Base-by-base conservation (phyloP, 2,888 invertebrate genomes). In the Nemotelus pantherinus region DNA sequence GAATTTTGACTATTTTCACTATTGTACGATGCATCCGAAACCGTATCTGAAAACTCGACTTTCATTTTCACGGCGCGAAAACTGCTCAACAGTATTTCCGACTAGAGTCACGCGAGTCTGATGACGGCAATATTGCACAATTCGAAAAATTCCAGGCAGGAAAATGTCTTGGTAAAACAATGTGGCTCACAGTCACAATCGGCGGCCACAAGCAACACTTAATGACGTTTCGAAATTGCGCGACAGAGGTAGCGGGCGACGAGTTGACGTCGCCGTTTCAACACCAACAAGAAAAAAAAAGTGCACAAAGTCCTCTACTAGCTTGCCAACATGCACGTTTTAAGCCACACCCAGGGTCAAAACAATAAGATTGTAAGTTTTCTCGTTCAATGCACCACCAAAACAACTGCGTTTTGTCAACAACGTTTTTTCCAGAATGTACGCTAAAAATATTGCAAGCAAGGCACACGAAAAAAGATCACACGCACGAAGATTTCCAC, bases 1-100 rank as follows among this genome's bases (percentile, higher is more conserved):
- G 79, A 79, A 47, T 78, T 79, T 71, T 79, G 78, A 43, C 79
- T 79, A 53, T 77, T 78, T 64, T 79, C 79, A 43, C 79, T 79
- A 43, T 77, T 78, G 55, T 76, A 78, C 9, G 79, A 79, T 6
- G 71, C 78, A 53, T 79, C 78, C 55, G 77, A 70, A 39, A 72
- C 60, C 3, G 47, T 76, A 50, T 79, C 79, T 2, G 77, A 53
- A 10, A 79, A 47, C 60, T 79, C 79, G n/a, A 76, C 65, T 78
- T 79, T 79, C 77, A 79, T 77, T 75, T 77, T 79, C 44, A 9
- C 25, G 43, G 3, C 48, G 63, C n/a, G 41, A 47, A 25, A 25
- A 67, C 10, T n/a, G 44, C 47, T 44, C 47, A 9, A 50, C 50
- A 41, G 2, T 39, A 50, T 39, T 43, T 50, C 63, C 25, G 63